Conservation (phyloP, 2,888 invertebrate genomes). For the Xylota sylvarum region DNA sequence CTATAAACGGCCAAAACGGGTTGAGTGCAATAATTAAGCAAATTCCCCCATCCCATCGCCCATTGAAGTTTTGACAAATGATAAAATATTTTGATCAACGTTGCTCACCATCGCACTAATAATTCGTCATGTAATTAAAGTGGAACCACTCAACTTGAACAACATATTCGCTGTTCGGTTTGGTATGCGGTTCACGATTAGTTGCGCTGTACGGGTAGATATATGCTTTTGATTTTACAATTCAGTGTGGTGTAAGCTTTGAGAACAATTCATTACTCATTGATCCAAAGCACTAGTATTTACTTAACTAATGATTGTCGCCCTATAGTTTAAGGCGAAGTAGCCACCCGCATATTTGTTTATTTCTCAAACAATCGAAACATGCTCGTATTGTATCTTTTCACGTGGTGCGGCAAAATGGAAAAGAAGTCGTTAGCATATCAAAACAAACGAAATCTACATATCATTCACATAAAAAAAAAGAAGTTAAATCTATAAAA, state of each 20-base stretch:
- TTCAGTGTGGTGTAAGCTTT: background rate
- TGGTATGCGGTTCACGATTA: slow-evolving; percentile 8
- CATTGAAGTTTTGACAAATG: background rate
- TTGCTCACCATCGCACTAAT: background rate
- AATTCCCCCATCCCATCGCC: background rate
- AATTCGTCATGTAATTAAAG: slow-evolving; percentile 13
- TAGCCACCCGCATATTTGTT: slow-evolving; percentile 11
- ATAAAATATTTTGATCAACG: background rate
- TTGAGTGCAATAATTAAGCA: slow-evolving; percentile 1
- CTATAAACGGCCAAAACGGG: background rate
- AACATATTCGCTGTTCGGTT: background rate
- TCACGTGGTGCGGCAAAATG: background rate
- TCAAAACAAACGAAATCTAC: slow-evolving; percentile 10
- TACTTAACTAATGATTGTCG: slow-evolving; percentile 23
- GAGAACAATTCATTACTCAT: background rate
- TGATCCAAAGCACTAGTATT: background rate
- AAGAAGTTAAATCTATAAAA: slow-evolving; percentile 18
- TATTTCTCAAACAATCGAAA: slow-evolving; percentile 22
- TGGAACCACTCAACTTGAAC: slow-evolving; percentile 3
- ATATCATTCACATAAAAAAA: slow-evolving; percentile 3
- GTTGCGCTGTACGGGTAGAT: background rate
- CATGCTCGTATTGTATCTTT: background rate
- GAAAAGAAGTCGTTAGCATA: slow-evolving; percentile 9
- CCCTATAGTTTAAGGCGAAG: background rate
- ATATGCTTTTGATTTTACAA: background rate